Evolutionary conservation across 2,797 vertebrate genomes (phyloP).

Genomic region (Onychomys torridus): DNA sequence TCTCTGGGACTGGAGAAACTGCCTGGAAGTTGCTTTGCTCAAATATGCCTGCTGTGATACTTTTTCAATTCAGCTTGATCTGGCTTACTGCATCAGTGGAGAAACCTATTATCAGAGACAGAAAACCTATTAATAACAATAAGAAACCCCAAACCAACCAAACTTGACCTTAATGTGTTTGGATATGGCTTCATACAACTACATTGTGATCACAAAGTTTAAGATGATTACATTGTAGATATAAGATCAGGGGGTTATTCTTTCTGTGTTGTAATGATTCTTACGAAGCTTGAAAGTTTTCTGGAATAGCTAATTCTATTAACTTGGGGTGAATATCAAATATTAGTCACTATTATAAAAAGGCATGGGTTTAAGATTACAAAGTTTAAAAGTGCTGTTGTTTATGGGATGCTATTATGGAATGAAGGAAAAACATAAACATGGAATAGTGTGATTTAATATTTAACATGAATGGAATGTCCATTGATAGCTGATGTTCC

Average conservation of each 20-base stretch:
- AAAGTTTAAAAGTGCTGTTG: background rate
- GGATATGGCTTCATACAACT: background rate
- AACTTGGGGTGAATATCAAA: background rate
- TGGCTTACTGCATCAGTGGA: too few species aligned
- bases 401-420: background rate
- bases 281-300: background rate
- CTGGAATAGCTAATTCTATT: background rate
- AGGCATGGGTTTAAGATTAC: background rate
- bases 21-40: too few species aligned
- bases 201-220: background rate
- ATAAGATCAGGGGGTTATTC: background rate
- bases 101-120: too few species aligned
- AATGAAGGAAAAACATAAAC: background rate
- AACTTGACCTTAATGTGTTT: background rate
- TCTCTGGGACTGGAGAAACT: too few species aligned
- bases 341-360: conserved; percentile 17
- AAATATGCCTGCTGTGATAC: too few species aligned
- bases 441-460: background rate
- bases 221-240: background rate
- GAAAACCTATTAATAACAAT: background rate
- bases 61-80: too few species aligned
- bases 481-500: background rate
- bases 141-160: background rate
- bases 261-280: background rate
- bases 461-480: conserved; percentile 27